Evolutionary conservation across 2,113 vertebrate species (phyloP), one percentile per base, ranked within the genome.

Genomic region (Actenoides lindsayi): DNA sequence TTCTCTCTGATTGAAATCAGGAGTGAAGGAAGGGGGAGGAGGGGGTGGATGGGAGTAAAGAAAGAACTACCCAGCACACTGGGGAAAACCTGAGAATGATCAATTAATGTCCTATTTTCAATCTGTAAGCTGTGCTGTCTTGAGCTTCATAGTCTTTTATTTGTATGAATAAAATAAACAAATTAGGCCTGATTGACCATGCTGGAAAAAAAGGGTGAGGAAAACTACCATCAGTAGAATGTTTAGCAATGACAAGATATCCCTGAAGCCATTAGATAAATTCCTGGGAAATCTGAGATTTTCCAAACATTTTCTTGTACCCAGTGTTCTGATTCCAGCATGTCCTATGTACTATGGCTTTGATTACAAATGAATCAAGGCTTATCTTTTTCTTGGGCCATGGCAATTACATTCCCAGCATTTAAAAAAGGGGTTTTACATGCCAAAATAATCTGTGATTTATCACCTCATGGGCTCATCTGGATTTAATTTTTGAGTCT

Each of bases 1-100:
- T 94, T 95, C 83, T 37, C 46, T 76, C 44, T 94, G 91, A 97
- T 97, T 97, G 96, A 91, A 82, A 97, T 97, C 94, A 97, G 83
- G 74, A 86, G 68, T 85, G 73, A 62, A 84, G 57, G 94, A 93
- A 54, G 89, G 31, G 33, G 46, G 56, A 57, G 51, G 77, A 37
- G 41, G 35, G 89, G 54, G 18, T 83, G 69, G 89, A 91, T 85
- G 9, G 33, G 56, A 62, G 27, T 83, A 94, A 93, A 88, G 50
- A 90, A 76, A 88, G 50, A 92, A 80, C 71, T 48, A 92, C 81
- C 86, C 92, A 77, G 59, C 4, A 5, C 63, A 97, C 54, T 89
- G 37, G 28, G n/a, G 39, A 80, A 88, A 96, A 93, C 77, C 50
- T 71, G 64, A 95, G 59, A 94, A 75, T 25, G 59, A 95, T 81